Evolutionary conservation across 2,888 invertebrate genomes (phyloP).

Genomic region (Caenorhabditis sp.): DNA sequence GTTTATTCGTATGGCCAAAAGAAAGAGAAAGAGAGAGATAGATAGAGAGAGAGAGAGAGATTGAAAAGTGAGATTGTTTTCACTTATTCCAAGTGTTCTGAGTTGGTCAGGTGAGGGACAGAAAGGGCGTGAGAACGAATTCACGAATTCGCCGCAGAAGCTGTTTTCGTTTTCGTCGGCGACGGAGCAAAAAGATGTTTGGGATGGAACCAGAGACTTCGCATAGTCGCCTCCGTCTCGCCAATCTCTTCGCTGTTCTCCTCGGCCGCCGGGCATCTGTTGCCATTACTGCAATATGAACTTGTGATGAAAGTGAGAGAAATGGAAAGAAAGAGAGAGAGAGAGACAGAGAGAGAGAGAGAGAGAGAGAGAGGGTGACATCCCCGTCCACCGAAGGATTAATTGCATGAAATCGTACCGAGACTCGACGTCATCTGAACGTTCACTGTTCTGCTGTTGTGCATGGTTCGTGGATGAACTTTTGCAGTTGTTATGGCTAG

Average conservation of each 20-base stretch:
- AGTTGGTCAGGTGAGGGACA: background rate
- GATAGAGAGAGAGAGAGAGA: background rate
- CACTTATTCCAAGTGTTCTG: background rate
- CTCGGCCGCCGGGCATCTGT: slow-evolving; percentile 25
- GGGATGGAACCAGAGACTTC: slow-evolving; percentile 53
- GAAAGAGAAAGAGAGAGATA: background rate
- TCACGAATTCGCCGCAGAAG: background rate
- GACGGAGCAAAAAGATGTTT: slow-evolving; percentile 43
- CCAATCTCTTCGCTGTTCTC: slow-evolving; percentile 19
- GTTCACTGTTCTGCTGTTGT: slow-evolving; percentile 19
- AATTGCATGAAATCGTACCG: slow-evolving; percentile 12
- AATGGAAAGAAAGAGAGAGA: too few relatives aligned
- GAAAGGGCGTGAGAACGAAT: slow-evolving; percentile 26
- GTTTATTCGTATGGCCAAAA: slow-evolving; percentile 15
- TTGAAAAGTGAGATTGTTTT: background rate
- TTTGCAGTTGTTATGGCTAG: slow-evolving; percentile 6
- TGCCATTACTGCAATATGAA: slow-evolving; percentile 28
- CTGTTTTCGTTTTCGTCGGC: slow-evolving; percentile 7
- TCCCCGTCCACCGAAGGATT: background rate
- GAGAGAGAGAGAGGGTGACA: background rate
- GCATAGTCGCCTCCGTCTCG: slow-evolving; percentile 35
- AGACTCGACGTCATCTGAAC: slow-evolving; percentile 36
- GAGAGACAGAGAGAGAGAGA: too few relatives aligned
- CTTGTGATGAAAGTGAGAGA: background rate
- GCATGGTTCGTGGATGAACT: too few relatives aligned